A percentile compares a stretch with the other conserved stretches of the same genome.
These are phyloP conservation scores for Caenorhabditis remanei DNA, from an alignment of 1,140 invertebrate species.

Conservation along the genomic window DNA sequence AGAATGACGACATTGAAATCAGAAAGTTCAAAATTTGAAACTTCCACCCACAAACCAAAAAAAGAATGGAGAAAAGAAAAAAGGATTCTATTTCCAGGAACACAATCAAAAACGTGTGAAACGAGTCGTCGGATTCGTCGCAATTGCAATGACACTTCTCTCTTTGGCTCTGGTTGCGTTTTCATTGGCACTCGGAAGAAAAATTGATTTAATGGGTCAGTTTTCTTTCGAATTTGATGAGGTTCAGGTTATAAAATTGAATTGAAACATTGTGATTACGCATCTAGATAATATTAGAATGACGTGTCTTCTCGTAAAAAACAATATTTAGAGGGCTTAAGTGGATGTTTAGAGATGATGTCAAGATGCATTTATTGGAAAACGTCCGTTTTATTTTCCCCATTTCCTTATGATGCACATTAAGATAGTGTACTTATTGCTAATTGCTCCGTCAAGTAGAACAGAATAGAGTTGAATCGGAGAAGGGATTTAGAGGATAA, in stretches of 20 bases:
- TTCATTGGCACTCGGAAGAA: slow-evolving; percentile 53
- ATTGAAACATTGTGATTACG: no score
- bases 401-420: slow-evolving; percentile 23
- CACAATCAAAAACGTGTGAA: slow-evolving; percentile 60
- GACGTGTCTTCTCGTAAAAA: no score
- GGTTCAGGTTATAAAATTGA: no score
- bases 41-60: background rate
- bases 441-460: background rate
- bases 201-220: slow-evolving; percentile 59
- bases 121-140: slow-evolving; percentile 54
- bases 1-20: background rate
- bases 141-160: slow-evolving; percentile 52
- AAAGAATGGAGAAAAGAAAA: background rate
- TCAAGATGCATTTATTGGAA: background rate
- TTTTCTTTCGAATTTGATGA: no score
- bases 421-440: background rate
- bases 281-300: no score
- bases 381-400: background rate
- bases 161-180: slow-evolving; percentile 48
- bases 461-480: background rate
- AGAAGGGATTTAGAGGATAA: background rate
- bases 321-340: background rate
- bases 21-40: background rate
- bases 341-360: background rate
- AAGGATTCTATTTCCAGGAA: slow-evolving; percentile 48